Evolutionary conservation across 2,888 invertebrate species (phyloP).

Genomic region (Bhutanitis thaidina): DNA sequence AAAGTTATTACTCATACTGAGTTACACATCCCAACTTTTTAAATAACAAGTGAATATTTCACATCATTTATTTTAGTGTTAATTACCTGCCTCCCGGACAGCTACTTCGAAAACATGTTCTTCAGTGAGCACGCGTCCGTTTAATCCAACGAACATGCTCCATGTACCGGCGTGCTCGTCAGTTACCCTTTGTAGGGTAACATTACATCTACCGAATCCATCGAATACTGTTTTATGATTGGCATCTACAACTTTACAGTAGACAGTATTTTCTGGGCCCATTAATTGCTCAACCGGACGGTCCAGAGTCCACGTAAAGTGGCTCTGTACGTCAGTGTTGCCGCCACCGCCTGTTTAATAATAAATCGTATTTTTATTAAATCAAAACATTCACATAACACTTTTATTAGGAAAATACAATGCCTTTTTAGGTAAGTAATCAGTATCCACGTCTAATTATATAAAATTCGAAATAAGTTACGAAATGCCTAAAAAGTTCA

Average conservation of each 20-base stretch:
- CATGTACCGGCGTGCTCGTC: constrained; percentile 47
- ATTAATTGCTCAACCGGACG: constrained; percentile 34
- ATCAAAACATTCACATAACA: too few species aligned
- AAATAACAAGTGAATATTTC: background rate
- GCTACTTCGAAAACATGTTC: constrained; percentile 33
- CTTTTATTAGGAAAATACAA: background rate
- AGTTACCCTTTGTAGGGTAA: constrained; percentile 42
- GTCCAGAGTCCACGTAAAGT: constrained; percentile 32
- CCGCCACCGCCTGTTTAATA: constrained; percentile 1
- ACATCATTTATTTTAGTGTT: background rate
- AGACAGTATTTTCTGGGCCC: constrained; percentile 51
- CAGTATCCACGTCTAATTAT: too few species aligned
- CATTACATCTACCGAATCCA: constrained; percentile 50
- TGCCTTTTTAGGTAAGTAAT: too few species aligned
- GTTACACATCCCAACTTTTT: too few species aligned
- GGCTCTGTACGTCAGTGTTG: background rate
- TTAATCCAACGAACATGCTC: constrained; percentile 41
- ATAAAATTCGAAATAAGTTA: too few species aligned
- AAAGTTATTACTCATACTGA: too few species aligned
- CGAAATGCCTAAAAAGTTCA: too few species aligned
- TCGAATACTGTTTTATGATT: constrained; percentile 38
- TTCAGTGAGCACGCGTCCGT: constrained; percentile 42
- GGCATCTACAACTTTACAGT: constrained; percentile 48
- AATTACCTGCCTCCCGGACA: constrained; percentile 41
- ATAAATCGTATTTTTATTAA: background rate